These are phyloP conservation scores for Metallyticus violacea DNA, from an alignment of 2,888 invertebrate genomes.

Conservation along the genomic window DNA sequence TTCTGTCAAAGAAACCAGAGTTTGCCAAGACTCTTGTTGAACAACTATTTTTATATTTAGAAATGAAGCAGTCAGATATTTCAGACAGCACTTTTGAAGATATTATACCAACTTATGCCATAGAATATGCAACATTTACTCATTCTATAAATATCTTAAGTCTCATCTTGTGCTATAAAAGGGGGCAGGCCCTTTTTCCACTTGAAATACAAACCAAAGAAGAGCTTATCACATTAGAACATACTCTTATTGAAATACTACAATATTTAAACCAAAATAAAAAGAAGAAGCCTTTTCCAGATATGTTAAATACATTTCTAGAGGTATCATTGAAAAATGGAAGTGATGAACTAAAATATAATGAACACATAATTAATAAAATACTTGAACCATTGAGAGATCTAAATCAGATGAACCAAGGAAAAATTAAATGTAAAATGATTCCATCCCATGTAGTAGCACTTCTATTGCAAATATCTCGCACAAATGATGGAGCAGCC, in stretches of 20 bases:
- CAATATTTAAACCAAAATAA: constrained; percentile 4
- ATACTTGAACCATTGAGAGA: neutral
- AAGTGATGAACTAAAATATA: neutral
- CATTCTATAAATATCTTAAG: constrained; percentile 22
- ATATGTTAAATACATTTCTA: neutral
- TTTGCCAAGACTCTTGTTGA: constrained; percentile 8
- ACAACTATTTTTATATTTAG: neutral
- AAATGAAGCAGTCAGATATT: neutral
- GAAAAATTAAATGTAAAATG: neutral
- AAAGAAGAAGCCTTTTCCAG: neutral
- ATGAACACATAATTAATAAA: neutral
- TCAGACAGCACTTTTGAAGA: neutral
- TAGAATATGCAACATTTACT: constrained; percentile 10
- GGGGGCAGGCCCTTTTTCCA: constrained; percentile 21
- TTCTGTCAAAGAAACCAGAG: neutral
- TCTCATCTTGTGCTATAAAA: constrained; percentile 4
- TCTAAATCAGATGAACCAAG: neutral
- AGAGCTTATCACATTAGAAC: constrained; percentile 17
- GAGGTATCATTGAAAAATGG: neutral
- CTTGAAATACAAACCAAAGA: neutral
- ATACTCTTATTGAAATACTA: constrained; percentile 1
- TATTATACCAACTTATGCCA: neutral
- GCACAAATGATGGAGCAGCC: neutral
- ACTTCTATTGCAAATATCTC: neutral
- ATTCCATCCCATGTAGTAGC: neutral